Evolutionary conservation across 1,140 invertebrate species (phyloP).

Genomic region (Harlomillsia oculata): DNA sequence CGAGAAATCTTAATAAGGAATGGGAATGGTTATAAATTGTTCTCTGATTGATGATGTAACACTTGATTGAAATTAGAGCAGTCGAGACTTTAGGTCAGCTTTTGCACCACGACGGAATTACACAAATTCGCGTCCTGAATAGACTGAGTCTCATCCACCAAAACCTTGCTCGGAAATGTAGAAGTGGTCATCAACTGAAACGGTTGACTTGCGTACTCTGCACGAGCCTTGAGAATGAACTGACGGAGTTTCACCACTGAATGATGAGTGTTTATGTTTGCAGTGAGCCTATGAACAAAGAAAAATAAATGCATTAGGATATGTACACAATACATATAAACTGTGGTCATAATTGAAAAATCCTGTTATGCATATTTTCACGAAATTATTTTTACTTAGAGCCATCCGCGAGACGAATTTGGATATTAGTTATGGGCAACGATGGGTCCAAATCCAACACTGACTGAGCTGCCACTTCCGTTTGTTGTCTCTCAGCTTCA

Average conservation of each 20-base stretch:
- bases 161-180: constrained; percentile 81
- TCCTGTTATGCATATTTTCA: not conserved
- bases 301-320: not conserved
- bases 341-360: not conserved
- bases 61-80: not conserved
- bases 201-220: constrained; percentile 59
- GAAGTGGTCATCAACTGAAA: constrained; percentile 71
- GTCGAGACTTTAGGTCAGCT: not conserved
- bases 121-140: constrained; percentile 71
- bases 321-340: not conserved
- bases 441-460: constrained; percentile 56
- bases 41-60: not conserved
- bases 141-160: constrained; percentile 62
- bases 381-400: constrained; percentile 40
- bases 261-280: constrained; percentile 28
- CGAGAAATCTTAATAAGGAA: too few species aligned
- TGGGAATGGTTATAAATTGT: too few species aligned
- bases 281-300: not conserved
- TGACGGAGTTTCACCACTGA: constrained; percentile 40
- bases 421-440: constrained; percentile 68
- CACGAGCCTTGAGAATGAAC: constrained; percentile 48
- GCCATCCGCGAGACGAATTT: constrained; percentile 86
- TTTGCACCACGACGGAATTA: constrained; percentile 76
- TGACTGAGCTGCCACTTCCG: constrained; percentile 52
- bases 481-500: constrained; percentile 39